Conservation (phyloP, 2,113 vertebrate species). For the Ceyx cyanopectus region DNA sequence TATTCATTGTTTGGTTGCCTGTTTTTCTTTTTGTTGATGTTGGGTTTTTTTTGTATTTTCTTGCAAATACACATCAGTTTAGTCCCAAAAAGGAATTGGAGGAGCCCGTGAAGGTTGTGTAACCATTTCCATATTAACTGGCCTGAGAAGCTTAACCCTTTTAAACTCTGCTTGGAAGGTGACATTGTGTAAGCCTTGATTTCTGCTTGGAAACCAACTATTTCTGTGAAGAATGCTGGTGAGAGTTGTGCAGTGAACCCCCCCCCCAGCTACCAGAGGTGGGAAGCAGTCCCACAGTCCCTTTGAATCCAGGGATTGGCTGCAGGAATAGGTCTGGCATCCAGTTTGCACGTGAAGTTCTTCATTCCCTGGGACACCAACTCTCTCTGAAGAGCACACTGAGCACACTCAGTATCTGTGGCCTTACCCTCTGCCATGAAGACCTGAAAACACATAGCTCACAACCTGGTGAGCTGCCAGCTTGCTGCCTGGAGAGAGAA, state of each 20-base stretch:
- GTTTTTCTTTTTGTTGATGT: not conserved
- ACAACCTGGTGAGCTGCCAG: not conserved
- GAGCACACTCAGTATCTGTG: not conserved
- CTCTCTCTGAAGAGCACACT: not conserved
- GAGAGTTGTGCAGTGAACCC: not conserved
- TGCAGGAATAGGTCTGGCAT: not conserved
- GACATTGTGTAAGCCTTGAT: not conserved
- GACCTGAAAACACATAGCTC: not conserved
- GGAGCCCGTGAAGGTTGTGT: not conserved
- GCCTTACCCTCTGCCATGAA: not conserved
- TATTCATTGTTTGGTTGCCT: not conserved
- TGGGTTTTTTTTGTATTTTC: not conserved
- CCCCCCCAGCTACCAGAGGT: not conserved
- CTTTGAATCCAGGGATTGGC: not conserved
- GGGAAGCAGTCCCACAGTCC: not conserved
- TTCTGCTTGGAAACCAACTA: not conserved
- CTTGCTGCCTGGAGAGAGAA: not conserved
- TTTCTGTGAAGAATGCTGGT: not conserved
- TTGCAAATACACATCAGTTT: not conserved
- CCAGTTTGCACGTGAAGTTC: not conserved
- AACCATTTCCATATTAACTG: constrained; percentile 17
- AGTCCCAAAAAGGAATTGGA: constrained; percentile 17
- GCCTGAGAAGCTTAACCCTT: not conserved
- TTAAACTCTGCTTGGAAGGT: not conserved
- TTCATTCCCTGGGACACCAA: not conserved